Base-by-base conservation (phyloP, 1,140 invertebrate genomes). In the Pseudomyrmex concolor region DNA sequence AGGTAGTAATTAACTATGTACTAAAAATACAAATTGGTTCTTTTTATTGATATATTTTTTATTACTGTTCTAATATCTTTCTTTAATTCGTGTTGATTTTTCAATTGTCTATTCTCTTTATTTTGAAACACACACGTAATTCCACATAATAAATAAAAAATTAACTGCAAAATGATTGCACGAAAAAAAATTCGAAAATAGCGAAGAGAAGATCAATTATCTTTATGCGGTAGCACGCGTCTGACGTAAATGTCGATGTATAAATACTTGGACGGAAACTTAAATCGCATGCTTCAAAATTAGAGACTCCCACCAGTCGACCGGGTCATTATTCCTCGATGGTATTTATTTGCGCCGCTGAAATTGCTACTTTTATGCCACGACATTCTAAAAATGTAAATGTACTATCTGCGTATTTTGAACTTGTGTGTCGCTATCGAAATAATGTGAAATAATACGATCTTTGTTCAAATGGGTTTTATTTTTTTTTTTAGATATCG, bases 231-330 rank as follows among this genome's bases (percentile, higher is more conserved):
- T 25, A 51, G 57, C 43, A 25, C 19, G 34, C 45, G 17, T 48
- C 19, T 78, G 57, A 81, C 63, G 50, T 50, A 81, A 86, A 74
- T 54, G 15, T 17, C 15, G 25, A 57, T 63, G 84, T 67, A 84
- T 80, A 67, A 80, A 80, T 84, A 70, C 55, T 19, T 45, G 22
- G 19, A 54, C 43, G 60, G n/a, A 73, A 64, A 66, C 22, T 70
- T 59, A 72, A 84, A 84, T 45, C 25, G 34, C n/a, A 17, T 19
- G 15, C 12, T 73, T 57, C 25, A 51, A 68, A 84, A 80, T 86
- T 81, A 74, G 74, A 72, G 19, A 15, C 43, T 15, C 43, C 60
- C 34, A 43, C 8, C 22, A 2, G 19, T 80, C 59, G 48, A 72
- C 13, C 57, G 2, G 45, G 50, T 83, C 81, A 80, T 66, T 59